Percentiles rank a stretch among this genome's conserved stretches.
Conservation (phyloP, 2,888 invertebrate genomes). For the Steinernema scapterisci region DNA sequence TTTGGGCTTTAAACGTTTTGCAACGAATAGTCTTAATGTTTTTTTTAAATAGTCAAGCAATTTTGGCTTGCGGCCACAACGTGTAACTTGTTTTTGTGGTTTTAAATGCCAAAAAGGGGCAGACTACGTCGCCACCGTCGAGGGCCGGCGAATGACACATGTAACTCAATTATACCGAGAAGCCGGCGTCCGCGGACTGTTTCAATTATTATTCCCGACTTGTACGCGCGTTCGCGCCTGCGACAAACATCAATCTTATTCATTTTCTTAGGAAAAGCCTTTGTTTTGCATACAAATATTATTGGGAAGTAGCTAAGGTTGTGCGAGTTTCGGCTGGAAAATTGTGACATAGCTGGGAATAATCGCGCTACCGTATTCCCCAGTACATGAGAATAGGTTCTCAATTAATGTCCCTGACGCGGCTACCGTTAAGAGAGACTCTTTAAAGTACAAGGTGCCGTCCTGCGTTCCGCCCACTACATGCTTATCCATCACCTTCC, state of each 20-base stretch:
- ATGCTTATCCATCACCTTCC: neutral
- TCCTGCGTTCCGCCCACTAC: neutral
- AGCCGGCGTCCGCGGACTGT: neutral
- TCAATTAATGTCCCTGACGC: no score
- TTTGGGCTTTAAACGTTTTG: neutral
- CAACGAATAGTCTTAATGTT: neutral
- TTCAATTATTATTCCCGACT: neutral
- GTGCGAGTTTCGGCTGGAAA: neutral
- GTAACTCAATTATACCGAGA: neutral
- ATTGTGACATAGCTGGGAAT: neutral
- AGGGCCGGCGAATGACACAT: conserved; percentile 9
- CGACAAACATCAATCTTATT: neutral
- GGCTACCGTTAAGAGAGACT: neutral
- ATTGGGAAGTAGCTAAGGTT: neutral
- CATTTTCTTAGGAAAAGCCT: neutral
- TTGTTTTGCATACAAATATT: neutral
- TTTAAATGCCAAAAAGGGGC: neutral
- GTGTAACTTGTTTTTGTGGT: neutral
- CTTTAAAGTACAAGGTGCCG: neutral
- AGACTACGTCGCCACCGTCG: neutral
- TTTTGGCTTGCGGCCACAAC: neutral
- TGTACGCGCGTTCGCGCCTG: neutral
- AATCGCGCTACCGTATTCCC: neutral
- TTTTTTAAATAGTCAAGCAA: neutral
- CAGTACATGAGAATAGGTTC: neutral